Conservation (phyloP, 2,113 vertebrate genomes). For the Strix uralensis region DNA sequence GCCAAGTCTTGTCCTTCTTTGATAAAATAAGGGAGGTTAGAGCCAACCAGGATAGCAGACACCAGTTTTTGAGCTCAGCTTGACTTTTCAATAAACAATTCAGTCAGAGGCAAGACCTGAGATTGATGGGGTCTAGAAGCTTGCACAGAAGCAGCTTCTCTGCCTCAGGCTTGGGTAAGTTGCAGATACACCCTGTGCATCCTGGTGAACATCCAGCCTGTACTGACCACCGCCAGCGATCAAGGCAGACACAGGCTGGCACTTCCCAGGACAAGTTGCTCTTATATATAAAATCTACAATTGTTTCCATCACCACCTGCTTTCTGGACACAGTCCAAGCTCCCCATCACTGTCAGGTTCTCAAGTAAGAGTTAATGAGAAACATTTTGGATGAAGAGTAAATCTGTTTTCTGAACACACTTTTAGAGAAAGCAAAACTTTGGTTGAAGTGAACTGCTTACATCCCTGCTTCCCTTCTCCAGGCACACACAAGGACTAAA, state of each 20-base stretch:
- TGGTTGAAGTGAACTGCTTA: not conserved
- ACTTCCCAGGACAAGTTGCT: not conserved
- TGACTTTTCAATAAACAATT: not conserved
- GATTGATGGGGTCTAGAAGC: fast-evolving
- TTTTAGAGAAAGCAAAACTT: not conserved
- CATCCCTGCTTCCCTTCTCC: not conserved
- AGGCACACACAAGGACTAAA: no score
- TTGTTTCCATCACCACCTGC: not conserved
- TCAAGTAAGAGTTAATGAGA: not conserved
- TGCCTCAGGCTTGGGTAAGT: not conserved
- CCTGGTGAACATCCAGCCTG: not conserved
- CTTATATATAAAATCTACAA: not conserved
- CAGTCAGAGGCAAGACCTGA: not conserved
- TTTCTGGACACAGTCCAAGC: not conserved
- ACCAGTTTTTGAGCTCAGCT: not conserved
- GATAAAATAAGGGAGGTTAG: not conserved
- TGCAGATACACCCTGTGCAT: not conserved
- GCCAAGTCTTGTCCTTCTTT: not conserved
- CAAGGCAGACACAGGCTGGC: not conserved
- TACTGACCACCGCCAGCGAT: not conserved
- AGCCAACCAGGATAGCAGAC: not conserved
- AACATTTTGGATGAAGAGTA: not conserved
- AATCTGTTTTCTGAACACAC: not conserved
- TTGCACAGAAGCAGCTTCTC: not conserved
- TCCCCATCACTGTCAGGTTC: not conserved